phyloP scores from a whole-genome alignment of 2,797 vertebrate genomes.

The Squalus acanthias region DNA sequence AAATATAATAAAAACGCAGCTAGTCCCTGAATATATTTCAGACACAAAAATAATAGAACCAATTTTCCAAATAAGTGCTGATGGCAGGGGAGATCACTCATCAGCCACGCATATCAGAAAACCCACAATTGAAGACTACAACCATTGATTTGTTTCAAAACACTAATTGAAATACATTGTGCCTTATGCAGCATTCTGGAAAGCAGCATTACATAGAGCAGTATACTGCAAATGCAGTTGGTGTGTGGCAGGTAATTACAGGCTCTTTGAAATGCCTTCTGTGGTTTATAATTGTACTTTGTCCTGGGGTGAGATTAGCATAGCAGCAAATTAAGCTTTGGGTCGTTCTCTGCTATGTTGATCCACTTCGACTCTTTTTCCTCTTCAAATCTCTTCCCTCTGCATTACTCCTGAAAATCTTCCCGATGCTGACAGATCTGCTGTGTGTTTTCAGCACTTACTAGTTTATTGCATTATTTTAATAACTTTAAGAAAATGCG shows the following conservation, averaged over 20 bases:
- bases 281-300: not conserved
- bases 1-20: no score
- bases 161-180: not conserved
- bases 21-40: no score
- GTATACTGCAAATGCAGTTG: no score
- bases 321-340: not conserved
- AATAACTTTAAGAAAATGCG: not conserved
- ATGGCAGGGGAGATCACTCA: no score
- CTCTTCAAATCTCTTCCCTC: not conserved
- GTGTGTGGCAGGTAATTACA: not conserved
- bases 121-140: no score
- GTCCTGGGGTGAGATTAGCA: not conserved
- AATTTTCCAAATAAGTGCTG: no score
- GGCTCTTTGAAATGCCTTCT: not conserved
- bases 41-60: no score
- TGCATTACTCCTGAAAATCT: not conserved
- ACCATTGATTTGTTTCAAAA: no score
- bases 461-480: not conserved
- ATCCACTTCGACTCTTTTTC: not conserved
- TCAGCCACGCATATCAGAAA: no score
- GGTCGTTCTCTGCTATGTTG: not conserved
- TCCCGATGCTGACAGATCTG: not conserved
- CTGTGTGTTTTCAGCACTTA: not conserved
- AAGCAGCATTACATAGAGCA: not conserved
- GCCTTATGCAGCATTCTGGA: not conserved